Percentiles rank a stretch among this genome's conserved stretches.
Conservation (phyloP, 2,113 vertebrate species). For the Dromaius novaehollandiae region DNA sequence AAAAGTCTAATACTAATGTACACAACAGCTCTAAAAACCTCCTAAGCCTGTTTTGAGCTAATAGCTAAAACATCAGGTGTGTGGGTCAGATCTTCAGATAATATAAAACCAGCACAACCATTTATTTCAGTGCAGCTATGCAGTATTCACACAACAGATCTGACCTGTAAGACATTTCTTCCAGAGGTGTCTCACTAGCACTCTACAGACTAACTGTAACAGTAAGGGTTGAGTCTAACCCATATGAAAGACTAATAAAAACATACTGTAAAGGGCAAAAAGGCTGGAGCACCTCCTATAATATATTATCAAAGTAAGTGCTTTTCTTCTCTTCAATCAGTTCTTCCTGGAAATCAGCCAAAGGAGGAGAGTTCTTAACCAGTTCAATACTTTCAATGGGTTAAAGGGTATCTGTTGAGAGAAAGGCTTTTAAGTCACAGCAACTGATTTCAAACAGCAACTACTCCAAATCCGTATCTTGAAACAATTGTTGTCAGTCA, state of each 20-base stretch:
- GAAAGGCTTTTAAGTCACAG: background rate
- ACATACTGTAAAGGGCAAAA: background rate
- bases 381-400: background rate
- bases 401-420: background rate
- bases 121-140: background rate
- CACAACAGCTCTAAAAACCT: background rate
- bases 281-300: background rate
- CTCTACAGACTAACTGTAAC: background rate
- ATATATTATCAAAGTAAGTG: background rate
- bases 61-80: too few species aligned
- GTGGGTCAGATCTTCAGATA: background rate
- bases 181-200: background rate
- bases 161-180: background rate
- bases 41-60: background rate
- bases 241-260: background rate
- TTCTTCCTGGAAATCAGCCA: background rate
- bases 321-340: background rate
- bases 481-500: background rate
- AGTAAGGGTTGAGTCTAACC: background rate
- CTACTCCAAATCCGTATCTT: background rate
- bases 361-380: background rate
- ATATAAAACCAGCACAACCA: background rate
- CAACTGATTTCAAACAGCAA: background rate
- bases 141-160: background rate
- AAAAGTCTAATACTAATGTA: background rate